Conservation (phyloP, 2,797 vertebrate species). For the Leuciscus waleckii region DNA sequence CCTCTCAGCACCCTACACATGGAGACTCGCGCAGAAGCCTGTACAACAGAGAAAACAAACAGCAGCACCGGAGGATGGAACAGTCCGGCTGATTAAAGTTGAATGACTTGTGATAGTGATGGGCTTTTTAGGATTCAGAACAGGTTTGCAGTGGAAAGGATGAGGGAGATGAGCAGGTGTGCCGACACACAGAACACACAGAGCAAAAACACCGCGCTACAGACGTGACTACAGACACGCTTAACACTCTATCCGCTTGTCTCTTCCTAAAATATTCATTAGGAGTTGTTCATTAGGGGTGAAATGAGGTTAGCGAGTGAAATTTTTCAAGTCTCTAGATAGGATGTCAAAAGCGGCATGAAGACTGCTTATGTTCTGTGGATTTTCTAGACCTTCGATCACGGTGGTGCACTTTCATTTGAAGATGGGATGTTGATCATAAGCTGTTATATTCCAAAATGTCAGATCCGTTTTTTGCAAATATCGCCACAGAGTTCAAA, state of each 20-base stretch:
- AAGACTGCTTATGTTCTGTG: background rate
- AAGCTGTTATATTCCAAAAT: background rate
- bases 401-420: background rate
- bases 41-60: conserved; percentile 48
- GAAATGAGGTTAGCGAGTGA: conserved; percentile 8
- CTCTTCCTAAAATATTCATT: conserved; percentile 42
- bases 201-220: background rate
- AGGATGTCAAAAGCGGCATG: conserved; percentile 19
- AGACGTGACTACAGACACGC: conserved; percentile 1
- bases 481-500: background rate
- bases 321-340: conserved; percentile 15
- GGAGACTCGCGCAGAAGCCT: conserved; percentile 12
- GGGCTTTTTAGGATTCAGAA: conserved; percentile 46
- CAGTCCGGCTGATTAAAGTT: conserved; percentile 52
- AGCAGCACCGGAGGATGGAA: conserved; percentile 33
- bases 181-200: conserved; percentile 13
- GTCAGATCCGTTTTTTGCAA: background rate
- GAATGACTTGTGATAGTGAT: conserved; percentile 44
- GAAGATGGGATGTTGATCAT: background rate
- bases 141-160: conserved; percentile 27
- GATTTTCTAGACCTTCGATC: conserved; percentile 10
- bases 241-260: background rate
- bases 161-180: conserved; percentile 5
- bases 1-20: conserved; percentile 32
- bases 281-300: conserved; percentile 22